Conservation (phyloP, 64 coral and sea anemone genomes). For the Orbicella faveolata region DNA sequence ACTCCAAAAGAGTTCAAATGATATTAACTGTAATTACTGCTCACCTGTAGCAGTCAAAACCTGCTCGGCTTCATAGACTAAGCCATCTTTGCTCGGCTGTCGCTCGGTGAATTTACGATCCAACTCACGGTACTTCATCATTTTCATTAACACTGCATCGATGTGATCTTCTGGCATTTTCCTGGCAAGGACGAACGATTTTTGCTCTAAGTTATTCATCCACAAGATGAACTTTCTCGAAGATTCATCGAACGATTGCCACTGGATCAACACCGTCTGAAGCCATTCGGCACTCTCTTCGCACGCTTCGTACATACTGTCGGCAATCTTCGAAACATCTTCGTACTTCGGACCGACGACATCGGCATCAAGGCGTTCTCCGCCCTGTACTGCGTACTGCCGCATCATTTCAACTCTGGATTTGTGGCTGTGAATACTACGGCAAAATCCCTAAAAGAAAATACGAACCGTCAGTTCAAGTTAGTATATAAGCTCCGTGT, state of each 20-base stretch:
- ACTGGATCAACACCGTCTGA: conserved; percentile 69
- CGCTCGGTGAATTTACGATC: conserved; percentile 85
- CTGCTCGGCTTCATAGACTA: conserved; percentile 84
- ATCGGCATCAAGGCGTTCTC: not conserved
- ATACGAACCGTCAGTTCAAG: not conserved
- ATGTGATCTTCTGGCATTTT: conserved; percentile 67
- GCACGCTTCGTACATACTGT: conserved; percentile 89
- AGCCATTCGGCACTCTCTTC: conserved; percentile 80
- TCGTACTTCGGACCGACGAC: conserved; percentile 38
- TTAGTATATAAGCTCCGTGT: too few species aligned
- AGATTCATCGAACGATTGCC: conserved; percentile 85
- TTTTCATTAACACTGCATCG: conserved; percentile 70
- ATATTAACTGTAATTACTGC: not conserved
- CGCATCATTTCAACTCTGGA: conserved; percentile 78
- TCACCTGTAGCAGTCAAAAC: conserved; percentile 85
- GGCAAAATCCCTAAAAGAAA: conserved; percentile 48
- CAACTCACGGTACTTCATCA: conserved; percentile 84
- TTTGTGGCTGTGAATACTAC: conserved; percentile 74
- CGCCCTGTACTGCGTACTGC: conserved; percentile 40
- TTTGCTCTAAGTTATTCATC: conserved; percentile 63
- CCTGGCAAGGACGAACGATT: conserved; percentile 45
- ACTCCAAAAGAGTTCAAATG: too few species aligned
- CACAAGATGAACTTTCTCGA: conserved; percentile 55
- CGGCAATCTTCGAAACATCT: conserved; percentile 70
- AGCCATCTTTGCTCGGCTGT: conserved; percentile 61